These are phyloP conservation scores for Tigriopus japonicus DNA, from an alignment of 1,140 invertebrate genomes.

Conservation along the genomic window DNA sequence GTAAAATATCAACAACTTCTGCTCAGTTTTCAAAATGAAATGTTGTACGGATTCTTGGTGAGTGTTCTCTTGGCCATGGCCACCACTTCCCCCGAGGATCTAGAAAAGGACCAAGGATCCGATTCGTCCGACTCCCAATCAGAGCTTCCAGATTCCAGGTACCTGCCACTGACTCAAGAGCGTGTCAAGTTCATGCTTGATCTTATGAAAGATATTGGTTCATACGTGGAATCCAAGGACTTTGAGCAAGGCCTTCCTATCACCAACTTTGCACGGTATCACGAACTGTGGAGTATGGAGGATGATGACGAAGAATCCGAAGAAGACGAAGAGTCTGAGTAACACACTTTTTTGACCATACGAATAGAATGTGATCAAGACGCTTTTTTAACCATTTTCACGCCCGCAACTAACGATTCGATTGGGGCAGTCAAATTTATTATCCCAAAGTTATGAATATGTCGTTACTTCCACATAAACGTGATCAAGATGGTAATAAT, in stretches of 20 bases:
- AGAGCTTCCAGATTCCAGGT: not conserved
- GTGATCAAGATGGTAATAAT: too few relatives aligned
- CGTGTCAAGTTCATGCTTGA: constrained; percentile 7
- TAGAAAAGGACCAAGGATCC: not conserved
- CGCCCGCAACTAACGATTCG: too few relatives aligned
- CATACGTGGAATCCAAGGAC: constrained; percentile 14
- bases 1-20: not conserved
- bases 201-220: constrained; percentile 10
- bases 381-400: too few relatives aligned
- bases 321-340: constrained; percentile 1
- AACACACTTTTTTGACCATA: too few relatives aligned
- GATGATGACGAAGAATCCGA: not conserved
- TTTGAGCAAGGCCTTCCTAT: constrained; percentile 9
- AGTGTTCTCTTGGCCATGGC: constrained; percentile 12
- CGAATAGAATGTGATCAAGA: too few relatives aligned
- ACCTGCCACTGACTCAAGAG: not conserved
- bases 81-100: constrained; percentile 1
- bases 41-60: constrained; percentile 14
- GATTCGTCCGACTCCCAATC: not conserved
- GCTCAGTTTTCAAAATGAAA: constrained; percentile 3
- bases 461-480: too few relatives aligned
- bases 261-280: constrained; percentile 12
- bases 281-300: constrained; percentile 13
- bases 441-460: too few relatives aligned
- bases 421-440: too few relatives aligned